These are phyloP conservation scores for Aplodontia rufa DNA, from an alignment of 2,113 vertebrate species.

Conservation along the genomic window DNA sequence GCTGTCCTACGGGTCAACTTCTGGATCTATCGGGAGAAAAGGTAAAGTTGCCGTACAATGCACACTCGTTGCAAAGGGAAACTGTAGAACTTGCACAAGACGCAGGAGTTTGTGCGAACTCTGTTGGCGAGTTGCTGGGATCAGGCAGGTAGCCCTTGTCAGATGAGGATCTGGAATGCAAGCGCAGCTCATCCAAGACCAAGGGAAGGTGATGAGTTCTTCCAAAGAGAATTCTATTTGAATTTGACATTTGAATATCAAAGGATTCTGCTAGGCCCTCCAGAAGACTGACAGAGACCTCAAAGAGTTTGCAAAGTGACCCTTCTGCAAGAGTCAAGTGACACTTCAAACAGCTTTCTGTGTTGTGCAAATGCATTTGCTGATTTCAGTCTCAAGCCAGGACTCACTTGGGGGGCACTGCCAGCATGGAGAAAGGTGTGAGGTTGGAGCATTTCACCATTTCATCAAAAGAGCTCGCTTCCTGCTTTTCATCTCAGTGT, in stretches of 20 bases:
- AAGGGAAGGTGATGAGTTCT: neutral
- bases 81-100: neutral
- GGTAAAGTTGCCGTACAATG: fast-evolving
- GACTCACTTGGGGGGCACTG: neutral
- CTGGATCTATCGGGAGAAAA: neutral
- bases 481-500: neutral
- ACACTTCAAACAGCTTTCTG: conserved; percentile 37
- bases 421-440: neutral
- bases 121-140: no score
- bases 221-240: neutral
- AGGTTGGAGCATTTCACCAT: neutral
- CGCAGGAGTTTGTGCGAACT: neutral
- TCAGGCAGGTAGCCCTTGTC: fast-evolving
- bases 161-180: neutral
- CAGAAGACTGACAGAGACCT: neutral
- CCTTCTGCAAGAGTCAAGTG: neutral
- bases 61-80: neutral
- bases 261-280: neutral
- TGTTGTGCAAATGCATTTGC: neutral
- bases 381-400: neutral
- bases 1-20: fast-evolving
- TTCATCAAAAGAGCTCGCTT: neutral
- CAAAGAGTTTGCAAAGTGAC: neutral
- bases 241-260: neutral
- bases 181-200: neutral